Evolutionary conservation across 1,140 invertebrate species (phyloP), one percentile per base, ranked within the genome.

Genomic region (Rhizoglyphus robini): DNA sequence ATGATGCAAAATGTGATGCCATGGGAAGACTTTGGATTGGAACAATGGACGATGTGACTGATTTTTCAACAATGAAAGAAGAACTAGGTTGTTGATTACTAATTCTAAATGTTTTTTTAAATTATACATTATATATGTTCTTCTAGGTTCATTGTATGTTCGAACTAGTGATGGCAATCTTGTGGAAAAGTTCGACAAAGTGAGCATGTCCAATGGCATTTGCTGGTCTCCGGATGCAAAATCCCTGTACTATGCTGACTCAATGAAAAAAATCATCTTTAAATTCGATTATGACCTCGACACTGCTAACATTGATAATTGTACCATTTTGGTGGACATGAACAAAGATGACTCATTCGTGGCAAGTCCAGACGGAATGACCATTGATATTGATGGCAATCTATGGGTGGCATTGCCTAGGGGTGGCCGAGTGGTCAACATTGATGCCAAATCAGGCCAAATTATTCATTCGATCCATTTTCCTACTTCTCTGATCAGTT

Each of bases 1-100:
- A 94, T 71, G 90, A 93, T 75, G 90, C 83, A n/a, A 95, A 94
- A 77, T 85, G 84, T 65, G 90, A 95, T 74, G 80, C 83, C 0
- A 74, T 73, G 15, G 90, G 90, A 41, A 77, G 88, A 36, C 75
- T 93, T 1, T 90, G 86, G 82, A n/a, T n/a, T n/a, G n/a, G n/a
- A n/a, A n/a, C n/a, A n/a, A n/a, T n/a, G n/a, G n/a, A n/a, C n/a
- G n/a, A 80, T 82, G 67, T 87, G 88, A 74, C 76, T 75, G 0
- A 74, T 76, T 72, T 69, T 72, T 8, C 65, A 65, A 46, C 73
- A 74, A 57, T 64, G 68, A 34, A 67, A 4, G 64, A 67, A 47
- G 74, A 73, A 60, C 66, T 67, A 2, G 72, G 71, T 1, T 73
- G 70, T n/a, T 11, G 29, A 0, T 72, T 69, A 11, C 63, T 46